phyloP scores from a whole-genome alignment of 2,113 vertebrate species.

The human (Homo sapiens) region GRCh38 chr12:24260001-24260500 shows the following conservation, averaged over 20 bases:
- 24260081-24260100: not conserved
- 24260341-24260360: not conserved
- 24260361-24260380: not conserved
- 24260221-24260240: not conserved
- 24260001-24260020: not conserved
- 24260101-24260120: not conserved
- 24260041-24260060: not conserved
- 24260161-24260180: not conserved
- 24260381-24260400: not conserved
- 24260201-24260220: not conserved
- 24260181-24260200: not conserved
- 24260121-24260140: not conserved
- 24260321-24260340: not conserved
- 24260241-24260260: not conserved
- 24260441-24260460: not conserved
- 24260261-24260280: not conserved
- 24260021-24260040: not conserved
- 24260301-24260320: not conserved
- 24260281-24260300: not conserved
- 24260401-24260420: not conserved
- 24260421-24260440: not conserved
- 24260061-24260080: not conserved
- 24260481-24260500: not conserved
- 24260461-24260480: not conserved
- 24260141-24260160: not conserved